phyloP scores from a whole-genome alignment of 2,113 vertebrate species.

The Tonatia bakeri region DNA sequence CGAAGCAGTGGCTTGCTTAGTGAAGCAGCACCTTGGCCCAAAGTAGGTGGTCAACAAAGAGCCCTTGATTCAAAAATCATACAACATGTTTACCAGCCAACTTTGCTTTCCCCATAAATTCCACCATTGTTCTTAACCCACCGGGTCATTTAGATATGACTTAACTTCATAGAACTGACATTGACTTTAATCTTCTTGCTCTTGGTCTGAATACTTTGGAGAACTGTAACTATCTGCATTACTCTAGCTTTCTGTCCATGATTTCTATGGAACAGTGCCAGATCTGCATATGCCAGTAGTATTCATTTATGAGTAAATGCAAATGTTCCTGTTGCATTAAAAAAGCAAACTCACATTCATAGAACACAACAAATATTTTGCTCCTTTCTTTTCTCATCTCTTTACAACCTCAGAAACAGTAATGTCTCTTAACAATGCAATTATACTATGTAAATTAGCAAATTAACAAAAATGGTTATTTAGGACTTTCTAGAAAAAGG shows the following conservation, averaged over 20 bases:
- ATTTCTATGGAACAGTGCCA: constrained; percentile 50
- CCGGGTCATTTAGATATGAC: constrained; percentile 7
- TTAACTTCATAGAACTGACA: constrained; percentile 12
- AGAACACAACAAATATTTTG: constrained; percentile 29
- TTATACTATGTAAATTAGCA: constrained; percentile 29
- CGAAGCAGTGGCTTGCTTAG: background rate
- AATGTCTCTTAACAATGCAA: background rate
- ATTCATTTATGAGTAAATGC: constrained; percentile 67
- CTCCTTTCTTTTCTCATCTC: constrained; percentile 35
- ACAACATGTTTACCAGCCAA: background rate
- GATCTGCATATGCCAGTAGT: constrained; percentile 56
- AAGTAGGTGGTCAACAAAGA: constrained; percentile 34
- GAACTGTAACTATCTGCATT: background rate
- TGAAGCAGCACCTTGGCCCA: background rate
- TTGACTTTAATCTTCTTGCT: constrained; percentile 1
- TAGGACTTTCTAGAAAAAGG: background rate
- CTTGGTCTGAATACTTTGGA: constrained; percentile 26
- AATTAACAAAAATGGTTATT: constrained; percentile 7
- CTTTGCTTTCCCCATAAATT: background rate
- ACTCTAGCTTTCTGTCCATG: constrained; percentile 28
- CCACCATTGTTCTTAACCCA: background rate
- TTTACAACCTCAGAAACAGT: background rate
- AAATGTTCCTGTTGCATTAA: constrained; percentile 53
- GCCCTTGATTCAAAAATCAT: constrained; percentile 29
- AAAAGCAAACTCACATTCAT: background rate